These are phyloP conservation scores for Cololabis saira DNA, from an alignment of 2,113 vertebrate genomes.

Conservation along the genomic window DNA sequence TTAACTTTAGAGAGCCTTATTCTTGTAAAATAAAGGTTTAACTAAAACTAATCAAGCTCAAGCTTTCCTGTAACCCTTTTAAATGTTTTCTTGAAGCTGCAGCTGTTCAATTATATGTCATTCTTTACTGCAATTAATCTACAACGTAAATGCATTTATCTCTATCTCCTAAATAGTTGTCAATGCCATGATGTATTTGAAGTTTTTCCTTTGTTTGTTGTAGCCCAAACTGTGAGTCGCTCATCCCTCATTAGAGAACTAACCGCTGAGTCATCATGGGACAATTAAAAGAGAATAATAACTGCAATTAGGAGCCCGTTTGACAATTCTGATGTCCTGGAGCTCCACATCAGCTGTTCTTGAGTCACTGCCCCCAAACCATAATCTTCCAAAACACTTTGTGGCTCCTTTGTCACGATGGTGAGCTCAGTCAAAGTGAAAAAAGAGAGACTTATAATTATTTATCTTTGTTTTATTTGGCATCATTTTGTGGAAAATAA, in stretches of 20 bases:
- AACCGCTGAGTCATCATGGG: slow-evolving; percentile 72
- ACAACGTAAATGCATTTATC: background rate
- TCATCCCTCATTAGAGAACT: slow-evolving; percentile 52
- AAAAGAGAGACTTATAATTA: slow-evolving; percentile 28
- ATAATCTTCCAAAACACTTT: slow-evolving; percentile 77
- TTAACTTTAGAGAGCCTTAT: too few species aligned
- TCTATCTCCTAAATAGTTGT: slow-evolving; percentile 5
- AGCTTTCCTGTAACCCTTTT: background rate
- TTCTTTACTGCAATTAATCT: too few species aligned
- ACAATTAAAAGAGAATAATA: slow-evolving; percentile 79
- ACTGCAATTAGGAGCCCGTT: slow-evolving; percentile 75
- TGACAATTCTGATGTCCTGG: slow-evolving; percentile 68
- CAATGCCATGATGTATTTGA: slow-evolving; percentile 12
- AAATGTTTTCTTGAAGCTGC: background rate
- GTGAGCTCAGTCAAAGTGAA: slow-evolving; percentile 54
- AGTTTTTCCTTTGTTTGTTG: slow-evolving; percentile 35
- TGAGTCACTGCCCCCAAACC: slow-evolving; percentile 73
- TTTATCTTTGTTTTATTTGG: slow-evolving; percentile 32
- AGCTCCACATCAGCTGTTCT: slow-evolving; percentile 67
- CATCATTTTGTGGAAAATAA: slow-evolving; percentile 17
- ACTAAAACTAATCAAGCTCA: too few species aligned
- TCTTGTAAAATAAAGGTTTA: too few species aligned
- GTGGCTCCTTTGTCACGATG: slow-evolving; percentile 50
- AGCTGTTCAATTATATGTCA: slow-evolving; percentile 10
- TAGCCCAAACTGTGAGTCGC: slow-evolving; percentile 58